Conservation (phyloP, 2,797 vertebrate genomes). For the Argya squamiceps region DNA sequence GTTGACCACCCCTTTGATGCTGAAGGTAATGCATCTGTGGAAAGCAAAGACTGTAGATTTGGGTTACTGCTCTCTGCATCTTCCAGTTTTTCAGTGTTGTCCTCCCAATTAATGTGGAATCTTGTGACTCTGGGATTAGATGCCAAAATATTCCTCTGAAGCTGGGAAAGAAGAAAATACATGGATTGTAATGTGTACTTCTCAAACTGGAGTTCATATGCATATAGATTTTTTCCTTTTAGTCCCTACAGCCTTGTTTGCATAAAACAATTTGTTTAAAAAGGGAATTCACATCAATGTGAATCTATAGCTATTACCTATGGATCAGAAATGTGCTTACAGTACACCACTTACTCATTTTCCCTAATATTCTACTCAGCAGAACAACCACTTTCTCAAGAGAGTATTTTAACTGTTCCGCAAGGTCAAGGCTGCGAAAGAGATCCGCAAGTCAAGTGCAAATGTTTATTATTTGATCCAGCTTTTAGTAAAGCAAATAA, state of each 20-base stretch:
- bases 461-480: background rate
- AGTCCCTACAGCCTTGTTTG: background rate
- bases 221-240: background rate
- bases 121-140: conserved; percentile 86
- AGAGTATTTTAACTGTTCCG: background rate
- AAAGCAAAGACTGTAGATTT: conserved; percentile 82
- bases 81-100: conserved; percentile 84
- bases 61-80: conserved; percentile 82
- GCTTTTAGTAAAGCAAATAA: background rate
- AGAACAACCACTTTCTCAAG: background rate
- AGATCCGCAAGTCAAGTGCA: background rate
- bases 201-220: background rate
- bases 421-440: background rate
- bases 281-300: background rate
- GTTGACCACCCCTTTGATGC: conserved; percentile 83
- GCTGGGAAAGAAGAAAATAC: conserved; percentile 67
- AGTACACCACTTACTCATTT: background rate
- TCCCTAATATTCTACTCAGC: background rate
- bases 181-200: background rate
- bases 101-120: conserved; percentile 87
- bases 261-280: background rate
- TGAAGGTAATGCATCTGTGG: conserved; percentile 81
- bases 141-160: conserved; percentile 86
- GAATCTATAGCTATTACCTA: background rate
- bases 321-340: background rate